Conservation (phyloP, 92 coral and sea anemone species). For the Porites rus region DNA sequence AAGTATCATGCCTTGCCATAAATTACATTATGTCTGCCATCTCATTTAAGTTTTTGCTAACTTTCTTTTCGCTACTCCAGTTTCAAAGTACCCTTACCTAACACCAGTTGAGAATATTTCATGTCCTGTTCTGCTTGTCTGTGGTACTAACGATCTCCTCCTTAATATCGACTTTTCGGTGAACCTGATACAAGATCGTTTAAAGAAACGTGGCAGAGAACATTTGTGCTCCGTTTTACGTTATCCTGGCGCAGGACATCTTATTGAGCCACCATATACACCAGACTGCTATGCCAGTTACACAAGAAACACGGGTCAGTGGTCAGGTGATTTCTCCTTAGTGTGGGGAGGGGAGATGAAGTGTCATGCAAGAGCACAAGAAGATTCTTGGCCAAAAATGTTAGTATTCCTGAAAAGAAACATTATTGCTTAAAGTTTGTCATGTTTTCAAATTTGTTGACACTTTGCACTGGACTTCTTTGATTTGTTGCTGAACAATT, state of each 20-base stretch:
- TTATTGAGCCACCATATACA: slow-evolving; percentile 74
- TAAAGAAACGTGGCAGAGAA: slow-evolving; percentile 57
- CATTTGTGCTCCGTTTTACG: slow-evolving; percentile 47
- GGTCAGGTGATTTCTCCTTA: background rate
- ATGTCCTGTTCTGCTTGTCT: slow-evolving; percentile 59
- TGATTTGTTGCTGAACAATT: too few species aligned
- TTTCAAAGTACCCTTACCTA: slow-evolving; percentile 10
- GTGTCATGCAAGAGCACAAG: slow-evolving; percentile 63
- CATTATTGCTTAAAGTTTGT: background rate
- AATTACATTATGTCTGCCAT: too few species aligned
- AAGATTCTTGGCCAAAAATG: slow-evolving; percentile 61
- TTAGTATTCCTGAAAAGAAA: slow-evolving; percentile 37
- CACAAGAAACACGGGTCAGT: background rate
- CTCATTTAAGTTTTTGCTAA: too few species aligned
- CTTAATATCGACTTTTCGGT: slow-evolving; percentile 26
- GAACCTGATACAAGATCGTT: slow-evolving; percentile 32
- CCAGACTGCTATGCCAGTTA: slow-evolving; percentile 45
- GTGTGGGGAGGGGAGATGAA: slow-evolving; percentile 62
- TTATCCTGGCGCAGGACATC: slow-evolving; percentile 75
- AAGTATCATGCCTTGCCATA: too few species aligned
- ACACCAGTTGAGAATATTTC: slow-evolving; percentile 60
- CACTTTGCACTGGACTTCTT: too few species aligned
- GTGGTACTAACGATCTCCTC: slow-evolving; percentile 56
- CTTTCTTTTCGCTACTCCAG: background rate
- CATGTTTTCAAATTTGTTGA: background rate